phyloP scores from a whole-genome alignment of 2,888 invertebrate genomes.

The Cheilosia grossa region DNA sequence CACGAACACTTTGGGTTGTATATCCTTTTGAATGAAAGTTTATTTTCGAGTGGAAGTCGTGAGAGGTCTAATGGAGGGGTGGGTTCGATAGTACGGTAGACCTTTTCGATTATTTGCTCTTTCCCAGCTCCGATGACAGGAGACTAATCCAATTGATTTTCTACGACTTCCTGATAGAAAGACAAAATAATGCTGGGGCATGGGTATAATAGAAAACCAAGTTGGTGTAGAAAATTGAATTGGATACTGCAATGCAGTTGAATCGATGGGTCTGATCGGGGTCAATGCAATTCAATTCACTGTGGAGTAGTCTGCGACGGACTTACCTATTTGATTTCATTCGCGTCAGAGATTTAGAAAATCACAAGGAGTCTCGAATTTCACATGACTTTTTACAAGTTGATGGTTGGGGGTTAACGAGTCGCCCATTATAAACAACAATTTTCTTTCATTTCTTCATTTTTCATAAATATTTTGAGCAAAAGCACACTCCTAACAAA shows the following conservation, averaged over 20 bases:
- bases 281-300: conserved; percentile 39
- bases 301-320: conserved; percentile 4
- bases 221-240: conserved; percentile 5
- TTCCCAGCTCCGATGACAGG: conserved; percentile 18
- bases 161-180: conserved; percentile 56
- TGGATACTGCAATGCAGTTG: conserved; percentile 51
- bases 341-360: not conserved
- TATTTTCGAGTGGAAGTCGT: conserved; percentile 7
- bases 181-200: conserved; percentile 4
- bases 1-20: conserved; percentile 50
- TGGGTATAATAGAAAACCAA: not conserved
- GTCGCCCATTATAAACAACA: too few species aligned
- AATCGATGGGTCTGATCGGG: conserved; percentile 19
- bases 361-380: conserved; percentile 11
- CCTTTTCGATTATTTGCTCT: conserved; percentile 39
- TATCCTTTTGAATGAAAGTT: conserved; percentile 34
- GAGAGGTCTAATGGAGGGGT: conserved; percentile 29
- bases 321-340: not conserved
- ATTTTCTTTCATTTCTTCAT: too few species aligned
- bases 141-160: conserved; percentile 62
- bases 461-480: too few species aligned
- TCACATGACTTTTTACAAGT: conserved; percentile 10
- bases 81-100: conserved; percentile 12
- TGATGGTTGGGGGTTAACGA: not conserved
- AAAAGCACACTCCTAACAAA: too few species aligned